Conservation (phyloP, 2,888 invertebrate species). For the Polylopha cassiicola region DNA sequence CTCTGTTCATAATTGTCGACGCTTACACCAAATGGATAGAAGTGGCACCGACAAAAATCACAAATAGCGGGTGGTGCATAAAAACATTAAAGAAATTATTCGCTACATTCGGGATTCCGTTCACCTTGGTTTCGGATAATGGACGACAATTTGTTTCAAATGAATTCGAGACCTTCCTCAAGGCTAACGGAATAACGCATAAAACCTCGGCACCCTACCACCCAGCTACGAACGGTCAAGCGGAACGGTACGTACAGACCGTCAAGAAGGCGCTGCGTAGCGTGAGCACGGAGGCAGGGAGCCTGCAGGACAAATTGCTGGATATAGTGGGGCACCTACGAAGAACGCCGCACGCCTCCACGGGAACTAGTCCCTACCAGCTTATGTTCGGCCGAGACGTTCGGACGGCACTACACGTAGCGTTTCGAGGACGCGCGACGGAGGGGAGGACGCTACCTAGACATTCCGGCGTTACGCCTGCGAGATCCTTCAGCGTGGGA, state of each 20-base stretch:
- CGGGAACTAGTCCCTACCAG: too few species aligned
- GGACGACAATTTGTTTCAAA: constrained; percentile 25
- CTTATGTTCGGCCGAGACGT: too few species aligned
- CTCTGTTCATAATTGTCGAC: constrained; percentile 3
- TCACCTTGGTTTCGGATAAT: constrained; percentile 12
- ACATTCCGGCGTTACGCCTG: too few species aligned
- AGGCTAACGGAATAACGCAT: constrained; percentile 8
- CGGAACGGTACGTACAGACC: constrained; percentile 10
- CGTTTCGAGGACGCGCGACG: too few species aligned
- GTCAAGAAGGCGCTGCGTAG: constrained; percentile 4
- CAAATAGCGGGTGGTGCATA: constrained; percentile 18
- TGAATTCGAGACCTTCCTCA: constrained; percentile 26
- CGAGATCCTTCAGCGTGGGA: too few species aligned
- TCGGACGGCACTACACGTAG: too few species aligned
- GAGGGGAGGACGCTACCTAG: too few species aligned
- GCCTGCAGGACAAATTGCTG: constrained; percentile 1
- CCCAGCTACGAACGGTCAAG: constrained; percentile 26
- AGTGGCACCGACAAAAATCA: constrained; percentile 24
- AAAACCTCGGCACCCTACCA: constrained; percentile 26
- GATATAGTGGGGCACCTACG: too few species aligned
- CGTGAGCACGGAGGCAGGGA: not conserved
- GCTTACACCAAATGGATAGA: constrained; percentile 29
- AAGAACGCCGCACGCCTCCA: too few species aligned
- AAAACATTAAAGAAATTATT: constrained; percentile 20
- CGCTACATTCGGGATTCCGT: constrained; percentile 16